Percentiles rank a stretch among this genome's conserved stretches.
Conservation (phyloP, 2,797 vertebrate species). For the Helicolenus hilgendorfi region DNA sequence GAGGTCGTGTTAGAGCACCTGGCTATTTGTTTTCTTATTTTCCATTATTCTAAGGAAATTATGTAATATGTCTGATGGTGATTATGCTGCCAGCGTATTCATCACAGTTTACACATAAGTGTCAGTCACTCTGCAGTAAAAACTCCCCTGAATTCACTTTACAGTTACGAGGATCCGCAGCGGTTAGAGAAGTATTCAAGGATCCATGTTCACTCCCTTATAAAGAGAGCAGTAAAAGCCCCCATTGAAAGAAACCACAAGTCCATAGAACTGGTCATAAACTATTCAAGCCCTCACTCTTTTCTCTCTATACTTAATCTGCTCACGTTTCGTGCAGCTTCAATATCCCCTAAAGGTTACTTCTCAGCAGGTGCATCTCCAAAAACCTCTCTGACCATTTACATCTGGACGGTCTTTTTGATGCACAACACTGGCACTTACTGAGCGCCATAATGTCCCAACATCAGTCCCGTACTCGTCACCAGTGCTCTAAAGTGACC, state of each 20-base stretch:
- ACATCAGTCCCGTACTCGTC: neutral
- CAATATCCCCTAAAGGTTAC: conserved; percentile 47
- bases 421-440: neutral
- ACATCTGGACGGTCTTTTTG: neutral
- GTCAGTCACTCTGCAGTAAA: conserved; percentile 44
- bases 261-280: conserved; percentile 87
- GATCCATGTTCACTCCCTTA: conserved; percentile 58
- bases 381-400: conserved; percentile 9
- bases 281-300: conserved; percentile 47
- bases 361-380: conserved; percentile 42
- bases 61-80: neutral
- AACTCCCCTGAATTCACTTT: conserved; percentile 45
- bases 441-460: neutral
- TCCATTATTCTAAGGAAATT: conserved; percentile 11
- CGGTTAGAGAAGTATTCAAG: conserved; percentile 56
- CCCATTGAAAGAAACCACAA: conserved; percentile 70
- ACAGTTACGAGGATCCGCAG: conserved; percentile 47
- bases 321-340: conserved; percentile 41
- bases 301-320: conserved; percentile 34
- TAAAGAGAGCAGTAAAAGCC: conserved; percentile 84
- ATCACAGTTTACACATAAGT: conserved; percentile 25
- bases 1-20: conserved; percentile 53
- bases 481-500: neutral
- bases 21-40: conserved; percentile 17
- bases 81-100: neutral